phyloP scores from a whole-genome alignment of 2,797 vertebrate genomes.

The Betta splendens region DNA sequence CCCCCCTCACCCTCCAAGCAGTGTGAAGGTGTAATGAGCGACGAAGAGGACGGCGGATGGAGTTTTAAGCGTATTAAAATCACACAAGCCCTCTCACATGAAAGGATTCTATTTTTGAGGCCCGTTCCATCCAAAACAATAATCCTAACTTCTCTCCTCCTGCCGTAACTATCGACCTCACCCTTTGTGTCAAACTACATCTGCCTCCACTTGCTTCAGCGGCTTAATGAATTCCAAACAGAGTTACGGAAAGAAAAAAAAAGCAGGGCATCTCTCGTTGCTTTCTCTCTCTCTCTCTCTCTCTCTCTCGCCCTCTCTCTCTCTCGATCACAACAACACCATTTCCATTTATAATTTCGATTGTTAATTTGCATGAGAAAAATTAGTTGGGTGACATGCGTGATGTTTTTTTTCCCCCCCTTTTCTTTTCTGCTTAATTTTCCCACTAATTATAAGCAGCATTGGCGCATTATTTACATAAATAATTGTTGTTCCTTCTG shows the following conservation, averaged over 20 bases:
- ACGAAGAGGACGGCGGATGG: background rate
- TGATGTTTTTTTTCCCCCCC: slow-evolving; percentile 72
- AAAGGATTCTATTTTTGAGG: slow-evolving; percentile 35
- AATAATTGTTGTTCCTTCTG: slow-evolving; percentile 99
- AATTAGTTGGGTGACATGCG: slow-evolving; percentile 96
- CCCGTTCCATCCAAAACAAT: slow-evolving; percentile 51
- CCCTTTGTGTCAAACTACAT: slow-evolving; percentile 82
- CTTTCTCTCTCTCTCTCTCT: slow-evolving; percentile 69
- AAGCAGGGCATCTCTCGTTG: slow-evolving; percentile 78
- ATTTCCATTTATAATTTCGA: slow-evolving; percentile 98
- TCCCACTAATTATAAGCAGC: slow-evolving; percentile 97
- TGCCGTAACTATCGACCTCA: slow-evolving; percentile 71
- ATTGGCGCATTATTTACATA: slow-evolving; percentile 99
- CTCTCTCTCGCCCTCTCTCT: slow-evolving; percentile 54
- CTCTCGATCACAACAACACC: slow-evolving; percentile 89
- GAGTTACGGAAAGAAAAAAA: slow-evolving; percentile 34
- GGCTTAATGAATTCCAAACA: slow-evolving; percentile 92
- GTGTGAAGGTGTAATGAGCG: slow-evolving; percentile 1
- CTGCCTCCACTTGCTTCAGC: slow-evolving; percentile 72
- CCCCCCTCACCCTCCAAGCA: no score
- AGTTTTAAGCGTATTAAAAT: slow-evolving; percentile 18
- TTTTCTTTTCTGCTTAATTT: slow-evolving; percentile 85
- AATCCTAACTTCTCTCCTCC: slow-evolving; percentile 53
- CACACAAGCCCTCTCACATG: slow-evolving; percentile 17
- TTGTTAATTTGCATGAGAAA: slow-evolving; percentile 98